Conservation (phyloP, 2,797 vertebrate species). For the Urocyon cinereoargenteus region DNA sequence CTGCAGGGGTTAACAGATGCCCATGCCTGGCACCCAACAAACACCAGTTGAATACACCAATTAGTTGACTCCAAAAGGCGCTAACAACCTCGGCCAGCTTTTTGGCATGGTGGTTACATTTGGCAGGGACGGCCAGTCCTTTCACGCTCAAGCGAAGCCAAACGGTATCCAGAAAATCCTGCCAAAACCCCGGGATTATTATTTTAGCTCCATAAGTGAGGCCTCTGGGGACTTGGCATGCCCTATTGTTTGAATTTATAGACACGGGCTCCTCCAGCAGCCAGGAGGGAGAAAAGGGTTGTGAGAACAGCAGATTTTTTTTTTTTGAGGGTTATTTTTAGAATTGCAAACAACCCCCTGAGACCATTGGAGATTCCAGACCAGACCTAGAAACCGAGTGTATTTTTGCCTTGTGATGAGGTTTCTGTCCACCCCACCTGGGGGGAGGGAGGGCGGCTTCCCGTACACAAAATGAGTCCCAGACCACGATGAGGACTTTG, state of each 20-base stretch:
- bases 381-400: not conserved
- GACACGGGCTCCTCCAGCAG: not conserved
- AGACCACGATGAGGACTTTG: not conserved
- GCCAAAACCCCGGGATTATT: constrained; percentile 55
- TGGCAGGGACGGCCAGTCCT: constrained; percentile 56
- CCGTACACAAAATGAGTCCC: not conserved
- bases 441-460: not conserved
- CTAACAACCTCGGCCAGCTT: constrained; percentile 8
- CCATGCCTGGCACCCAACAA: not conserved
- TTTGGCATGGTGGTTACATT: not conserved
- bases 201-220: constrained; percentile 64
- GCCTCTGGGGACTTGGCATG: constrained; percentile 15
- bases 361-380: not conserved
- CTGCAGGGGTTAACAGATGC: not conserved
- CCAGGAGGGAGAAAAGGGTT: not conserved
- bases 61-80: not conserved
- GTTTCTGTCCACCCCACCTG: not conserved
- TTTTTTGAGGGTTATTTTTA: constrained; percentile 55
- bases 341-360: not conserved
- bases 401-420: not conserved
- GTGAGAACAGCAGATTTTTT: not conserved
- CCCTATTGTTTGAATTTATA: constrained; percentile 62
- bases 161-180: constrained; percentile 61
- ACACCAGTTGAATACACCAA: not conserved
- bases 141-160: constrained; percentile 52